Evolutionary conservation across 2,797 vertebrate genomes (phyloP).

Genomic region (Pristis pectinata): DNA sequence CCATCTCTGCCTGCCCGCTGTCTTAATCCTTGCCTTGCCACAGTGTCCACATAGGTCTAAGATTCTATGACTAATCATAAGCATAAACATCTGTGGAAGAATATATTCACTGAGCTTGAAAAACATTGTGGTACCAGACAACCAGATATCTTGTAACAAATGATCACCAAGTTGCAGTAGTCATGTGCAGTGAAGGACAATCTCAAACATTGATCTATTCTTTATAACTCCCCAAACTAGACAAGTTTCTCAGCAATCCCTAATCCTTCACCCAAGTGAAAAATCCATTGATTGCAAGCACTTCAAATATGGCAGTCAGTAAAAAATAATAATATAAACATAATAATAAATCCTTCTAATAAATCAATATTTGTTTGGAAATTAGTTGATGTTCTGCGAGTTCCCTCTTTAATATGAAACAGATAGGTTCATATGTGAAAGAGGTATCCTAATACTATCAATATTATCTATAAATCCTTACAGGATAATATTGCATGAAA

Average conservation of each 20-base stretch:
- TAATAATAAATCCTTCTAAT: too few species aligned
- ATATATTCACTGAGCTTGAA: not conserved
- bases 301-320: not conserved
- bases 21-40: too few species aligned
- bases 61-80: conserved; percentile 2
- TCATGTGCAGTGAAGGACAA: not conserved
- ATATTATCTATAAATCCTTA: not conserved
- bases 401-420: not conserved
- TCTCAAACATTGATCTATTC: not conserved
- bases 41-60: too few species aligned
- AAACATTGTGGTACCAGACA: not conserved
- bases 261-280: not conserved
- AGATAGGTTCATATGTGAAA: not conserved
- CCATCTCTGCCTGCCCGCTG: too few species aligned
- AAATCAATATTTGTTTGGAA: not conserved
- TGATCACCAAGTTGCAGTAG: not conserved
- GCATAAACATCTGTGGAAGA: not conserved
- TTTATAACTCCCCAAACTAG: not conserved
- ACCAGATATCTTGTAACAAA: not conserved
- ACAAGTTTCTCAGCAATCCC: not conserved
- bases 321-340: not conserved
- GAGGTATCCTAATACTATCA: not conserved
- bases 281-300: not conserved
- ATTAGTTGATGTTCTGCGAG: not conserved
- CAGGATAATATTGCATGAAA: not conserved